These are phyloP conservation scores for Platichthys flesus DNA, from an alignment of 2,113 vertebrate species.

Conservation along the genomic window DNA sequence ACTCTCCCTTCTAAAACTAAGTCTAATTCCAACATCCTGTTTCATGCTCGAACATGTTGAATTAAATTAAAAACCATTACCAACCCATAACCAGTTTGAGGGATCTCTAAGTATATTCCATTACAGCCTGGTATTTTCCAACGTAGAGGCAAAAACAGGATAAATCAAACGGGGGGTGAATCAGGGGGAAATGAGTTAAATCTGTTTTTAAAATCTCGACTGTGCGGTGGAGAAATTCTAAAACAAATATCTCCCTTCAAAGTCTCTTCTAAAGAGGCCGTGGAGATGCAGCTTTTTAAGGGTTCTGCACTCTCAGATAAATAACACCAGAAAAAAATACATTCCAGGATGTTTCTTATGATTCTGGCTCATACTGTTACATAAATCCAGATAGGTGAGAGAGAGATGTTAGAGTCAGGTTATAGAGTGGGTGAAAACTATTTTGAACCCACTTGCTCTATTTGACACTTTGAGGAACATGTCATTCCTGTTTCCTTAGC, in stretches of 20 bases:
- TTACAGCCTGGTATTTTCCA: conserved; percentile 23
- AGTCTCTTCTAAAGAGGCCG: conserved; percentile 20
- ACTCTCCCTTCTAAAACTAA: not conserved
- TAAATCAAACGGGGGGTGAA: conserved; percentile 41
- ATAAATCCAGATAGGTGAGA: conserved; percentile 18
- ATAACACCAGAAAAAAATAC: not conserved
- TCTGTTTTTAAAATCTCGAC: conserved; percentile 45
- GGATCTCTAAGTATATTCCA: conserved; percentile 17
- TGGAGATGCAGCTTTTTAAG: conserved; percentile 4
- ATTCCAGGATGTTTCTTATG: conserved; percentile 1
- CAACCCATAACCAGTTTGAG: not conserved
- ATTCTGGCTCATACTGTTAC: not conserved
- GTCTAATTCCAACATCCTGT: conserved; percentile 9
- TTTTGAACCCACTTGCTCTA: conserved; percentile 26
- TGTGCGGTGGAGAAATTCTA: conserved; percentile 12
- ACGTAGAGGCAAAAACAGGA: not conserved
- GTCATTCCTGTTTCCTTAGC: conserved; percentile 35
- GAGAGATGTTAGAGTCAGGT: conserved; percentile 7
- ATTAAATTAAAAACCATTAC: conserved; percentile 17
- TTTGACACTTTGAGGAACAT: conserved; percentile 54
- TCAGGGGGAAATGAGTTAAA: conserved; percentile 16
- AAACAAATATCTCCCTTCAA: conserved; percentile 52
- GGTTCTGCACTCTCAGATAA: not conserved
- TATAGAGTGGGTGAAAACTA: conserved; percentile 13
- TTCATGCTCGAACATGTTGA: not conserved